Evolutionary conservation across 2,888 invertebrate species (phyloP).

Genomic region (Malthinus flaveolus): DNA sequence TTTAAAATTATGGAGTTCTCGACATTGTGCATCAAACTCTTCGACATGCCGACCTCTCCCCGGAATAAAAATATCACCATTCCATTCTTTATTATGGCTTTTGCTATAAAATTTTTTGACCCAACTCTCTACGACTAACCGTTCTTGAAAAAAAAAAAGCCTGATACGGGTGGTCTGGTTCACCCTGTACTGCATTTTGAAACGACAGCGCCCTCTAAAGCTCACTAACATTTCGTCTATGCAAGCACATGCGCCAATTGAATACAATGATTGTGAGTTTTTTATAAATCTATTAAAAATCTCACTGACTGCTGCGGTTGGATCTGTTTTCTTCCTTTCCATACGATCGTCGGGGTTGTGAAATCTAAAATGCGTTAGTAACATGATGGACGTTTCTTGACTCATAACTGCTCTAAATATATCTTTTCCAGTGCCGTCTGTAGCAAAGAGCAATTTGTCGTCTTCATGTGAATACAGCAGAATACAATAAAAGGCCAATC

Average conservation of each 20-base stretch:
- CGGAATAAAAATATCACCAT: too few species aligned
- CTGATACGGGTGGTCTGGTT: not conserved
- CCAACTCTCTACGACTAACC: not conserved
- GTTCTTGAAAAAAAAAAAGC: not conserved
- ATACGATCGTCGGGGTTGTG: slow-evolving; percentile 28
- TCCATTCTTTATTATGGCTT: too few species aligned
- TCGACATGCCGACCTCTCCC: too few species aligned
- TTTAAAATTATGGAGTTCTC: too few species aligned
- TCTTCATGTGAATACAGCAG: slow-evolving; percentile 19
- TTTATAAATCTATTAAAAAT: slow-evolving; percentile 21
- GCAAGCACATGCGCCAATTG: slow-evolving; percentile 6
- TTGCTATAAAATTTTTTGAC: too few species aligned
- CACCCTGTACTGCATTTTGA: slow-evolving; percentile 11
- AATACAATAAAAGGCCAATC: not conserved
- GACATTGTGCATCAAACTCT: too few species aligned
- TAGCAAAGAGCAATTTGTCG: slow-evolving; percentile 27
- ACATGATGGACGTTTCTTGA: slow-evolving; percentile 22
- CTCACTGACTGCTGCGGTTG: slow-evolving; percentile 17
- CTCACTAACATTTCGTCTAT: slow-evolving; percentile 14
- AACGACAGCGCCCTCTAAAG: slow-evolving; percentile 11
- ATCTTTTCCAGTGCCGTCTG: slow-evolving; percentile 32
- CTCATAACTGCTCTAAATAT: slow-evolving; percentile 30
- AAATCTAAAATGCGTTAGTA: slow-evolving; percentile 32
- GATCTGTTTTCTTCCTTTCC: slow-evolving; percentile 22
- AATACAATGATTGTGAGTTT: slow-evolving; percentile 16